These are phyloP conservation scores for Drosophila fungiperda DNA, from an alignment of 2,888 invertebrate genomes.

Conservation along the genomic window DNA sequence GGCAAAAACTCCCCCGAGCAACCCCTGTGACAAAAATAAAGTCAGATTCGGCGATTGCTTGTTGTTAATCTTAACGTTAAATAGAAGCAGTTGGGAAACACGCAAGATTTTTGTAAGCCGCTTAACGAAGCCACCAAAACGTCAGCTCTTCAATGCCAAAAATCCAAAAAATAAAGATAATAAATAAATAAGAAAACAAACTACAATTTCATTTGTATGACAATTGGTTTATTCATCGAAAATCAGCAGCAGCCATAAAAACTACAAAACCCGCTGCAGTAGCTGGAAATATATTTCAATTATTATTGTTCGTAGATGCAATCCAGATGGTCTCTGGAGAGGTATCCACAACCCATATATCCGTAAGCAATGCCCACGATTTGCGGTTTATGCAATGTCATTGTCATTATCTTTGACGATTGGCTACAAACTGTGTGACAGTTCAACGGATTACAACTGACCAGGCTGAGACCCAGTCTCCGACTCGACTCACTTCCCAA, in stretches of 20 bases:
- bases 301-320: constrained; percentile 54
- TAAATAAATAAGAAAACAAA: constrained; percentile 18
- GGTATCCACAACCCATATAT: constrained; percentile 1
- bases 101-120: constrained; percentile 74
- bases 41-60: constrained; percentile 60
- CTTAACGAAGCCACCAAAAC: constrained; percentile 51
- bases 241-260: constrained; percentile 4
- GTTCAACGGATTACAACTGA: constrained; percentile 58
- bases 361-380: constrained; percentile 22
- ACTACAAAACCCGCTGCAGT: constrained; percentile 29
- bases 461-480: constrained; percentile 25
- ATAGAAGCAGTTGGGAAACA: constrained; percentile 72
- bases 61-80: constrained; percentile 73
- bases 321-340: constrained; percentile 19
- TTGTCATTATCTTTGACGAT: constrained; percentile 49
- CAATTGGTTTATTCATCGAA: constrained; percentile 44
- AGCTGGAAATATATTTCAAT: constrained; percentile 47
- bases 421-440: constrained; percentile 40
- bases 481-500: constrained; percentile 17
- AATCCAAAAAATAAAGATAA: constrained; percentile 17
- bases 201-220: constrained; percentile 24
- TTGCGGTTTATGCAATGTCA: constrained; percentile 45
- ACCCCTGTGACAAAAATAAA: constrained; percentile 65
- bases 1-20: constrained; percentile 37
- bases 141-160: constrained; percentile 26